A percentile compares a stretch with the other conserved stretches of the same genome.
Evolutionary conservation across 2,113 vertebrate genomes (phyloP).

Genomic region (Pomatorhinus ruficollis): DNA sequence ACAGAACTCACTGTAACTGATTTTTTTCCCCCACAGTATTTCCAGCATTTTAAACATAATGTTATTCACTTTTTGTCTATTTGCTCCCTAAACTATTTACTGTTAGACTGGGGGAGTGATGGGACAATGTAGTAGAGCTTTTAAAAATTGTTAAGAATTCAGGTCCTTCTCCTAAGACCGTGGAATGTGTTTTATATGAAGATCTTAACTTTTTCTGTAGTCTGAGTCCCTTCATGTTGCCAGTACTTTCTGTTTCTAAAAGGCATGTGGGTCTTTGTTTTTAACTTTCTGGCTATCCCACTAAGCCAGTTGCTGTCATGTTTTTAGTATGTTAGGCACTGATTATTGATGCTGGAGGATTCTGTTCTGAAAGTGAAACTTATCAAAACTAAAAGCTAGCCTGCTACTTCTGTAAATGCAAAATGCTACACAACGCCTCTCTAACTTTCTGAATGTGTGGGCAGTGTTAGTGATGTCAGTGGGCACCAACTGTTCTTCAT

Average conservation of each 20-base stretch:
- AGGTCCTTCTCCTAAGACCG: background rate
- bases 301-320: background rate
- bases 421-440: background rate
- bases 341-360: background rate
- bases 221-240: background rate
- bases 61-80: background rate
- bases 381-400: background rate
- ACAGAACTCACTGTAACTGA: background rate
- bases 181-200: background rate
- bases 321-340: background rate
- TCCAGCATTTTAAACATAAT: background rate
- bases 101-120: background rate
- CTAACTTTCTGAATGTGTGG: background rate
- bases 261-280: background rate
- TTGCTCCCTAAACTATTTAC: background rate
- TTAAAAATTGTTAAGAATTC: background rate
- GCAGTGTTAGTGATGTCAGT: background rate
- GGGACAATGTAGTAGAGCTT: background rate
- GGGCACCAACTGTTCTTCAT: background rate
- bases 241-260: background rate
- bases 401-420: background rate
- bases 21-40: background rate
- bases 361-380: background rate
- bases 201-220: background rate
- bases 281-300: background rate